A percentile compares a stretch with the other conserved stretches of the same genome.
Conservation (phyloP, 1,140 invertebrate species). For the Chelonus insularis region DNA sequence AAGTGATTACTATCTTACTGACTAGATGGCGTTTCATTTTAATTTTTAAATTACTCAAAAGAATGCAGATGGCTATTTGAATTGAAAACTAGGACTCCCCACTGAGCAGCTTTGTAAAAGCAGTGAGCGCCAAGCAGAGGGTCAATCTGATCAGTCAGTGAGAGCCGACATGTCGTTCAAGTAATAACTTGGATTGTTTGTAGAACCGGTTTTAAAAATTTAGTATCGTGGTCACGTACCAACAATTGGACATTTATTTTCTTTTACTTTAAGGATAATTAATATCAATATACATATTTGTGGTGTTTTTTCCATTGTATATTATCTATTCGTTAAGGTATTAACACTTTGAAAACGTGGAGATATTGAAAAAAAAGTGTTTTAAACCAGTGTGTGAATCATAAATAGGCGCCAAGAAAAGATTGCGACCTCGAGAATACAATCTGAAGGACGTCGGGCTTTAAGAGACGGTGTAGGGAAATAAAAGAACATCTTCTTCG, state of each 20-base stretch:
- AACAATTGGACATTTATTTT: background rate
- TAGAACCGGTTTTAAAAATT: constrained; percentile 26
- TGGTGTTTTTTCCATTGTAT: background rate
- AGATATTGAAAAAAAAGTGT: no score
- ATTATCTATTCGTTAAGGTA: no score
- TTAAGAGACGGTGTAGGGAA: background rate
- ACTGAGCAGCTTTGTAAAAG: no score
- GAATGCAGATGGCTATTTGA: no score
- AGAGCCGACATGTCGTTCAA: constrained; percentile 49
- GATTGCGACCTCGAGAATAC: constrained; percentile 17
- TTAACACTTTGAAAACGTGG: no score
- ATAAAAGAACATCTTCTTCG: background rate
- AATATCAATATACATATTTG: no score
- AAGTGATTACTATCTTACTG: no score
- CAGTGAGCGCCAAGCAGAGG: background rate
- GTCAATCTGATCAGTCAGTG: constrained; percentile 32
- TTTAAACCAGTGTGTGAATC: background rate
- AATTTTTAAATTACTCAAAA: background rate
- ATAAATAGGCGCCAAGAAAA: constrained; percentile 7
- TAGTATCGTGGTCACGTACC: background rate
- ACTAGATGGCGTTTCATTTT: background rate
- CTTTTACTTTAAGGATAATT: no score
- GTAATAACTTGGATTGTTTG: constrained; percentile 17
- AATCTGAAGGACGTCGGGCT: constrained; percentile 20
- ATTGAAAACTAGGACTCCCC: background rate